Evolutionary conservation across 2,888 invertebrate species (phyloP).

Genomic region (Nymphalis c-album): DNA sequence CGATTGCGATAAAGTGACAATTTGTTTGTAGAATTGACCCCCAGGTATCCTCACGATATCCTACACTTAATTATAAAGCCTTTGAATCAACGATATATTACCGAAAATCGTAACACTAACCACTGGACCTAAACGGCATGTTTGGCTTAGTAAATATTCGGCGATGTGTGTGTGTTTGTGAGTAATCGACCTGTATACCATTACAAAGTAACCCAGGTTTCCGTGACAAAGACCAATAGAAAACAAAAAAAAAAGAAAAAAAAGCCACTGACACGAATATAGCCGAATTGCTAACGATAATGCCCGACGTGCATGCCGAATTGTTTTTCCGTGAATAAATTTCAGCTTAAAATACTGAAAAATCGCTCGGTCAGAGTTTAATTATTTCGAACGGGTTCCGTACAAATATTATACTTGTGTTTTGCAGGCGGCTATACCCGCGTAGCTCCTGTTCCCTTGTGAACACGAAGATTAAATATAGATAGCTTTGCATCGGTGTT

Average conservation of each 20-base stretch:
- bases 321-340: constrained; percentile 41
- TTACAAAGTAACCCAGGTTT: constrained; percentile 36
- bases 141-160: constrained; percentile 1
- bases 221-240: constrained; percentile 56
- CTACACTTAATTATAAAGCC: no score
- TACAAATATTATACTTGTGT: neutral
- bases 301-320: constrained; percentile 42
- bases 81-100: no score
- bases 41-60: no score
- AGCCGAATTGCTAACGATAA: constrained; percentile 43
- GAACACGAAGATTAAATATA: no score
- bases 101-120: neutral
- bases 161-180: constrained; percentile 28
- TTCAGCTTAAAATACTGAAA: constrained; percentile 23
- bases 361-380: neutral
- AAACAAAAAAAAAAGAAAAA: constrained; percentile 44
- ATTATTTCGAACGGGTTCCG: neutral
- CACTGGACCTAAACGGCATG: no score
- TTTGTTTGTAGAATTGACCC: no score
- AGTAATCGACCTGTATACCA: constrained; percentile 25
- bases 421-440: no score
- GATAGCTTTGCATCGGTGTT: no score
- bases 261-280: constrained; percentile 43
- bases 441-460: no score
- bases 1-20: no score